Percentiles rank a stretch among this genome's conserved stretches.
phyloP scores from a whole-genome alignment of 2,113 vertebrate species.

The Todiramphus saurophagus region DNA sequence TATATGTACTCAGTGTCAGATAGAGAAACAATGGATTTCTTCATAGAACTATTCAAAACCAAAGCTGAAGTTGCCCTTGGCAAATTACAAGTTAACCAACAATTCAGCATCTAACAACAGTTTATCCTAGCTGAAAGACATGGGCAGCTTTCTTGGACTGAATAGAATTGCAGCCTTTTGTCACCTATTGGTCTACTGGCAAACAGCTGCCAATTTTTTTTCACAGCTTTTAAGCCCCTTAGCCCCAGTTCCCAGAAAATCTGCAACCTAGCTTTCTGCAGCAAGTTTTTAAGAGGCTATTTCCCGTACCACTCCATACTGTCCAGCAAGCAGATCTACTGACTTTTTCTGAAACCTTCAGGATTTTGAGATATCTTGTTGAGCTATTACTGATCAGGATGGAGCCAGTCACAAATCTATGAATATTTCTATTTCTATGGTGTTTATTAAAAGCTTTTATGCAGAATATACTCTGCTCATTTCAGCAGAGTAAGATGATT shows the following conservation, averaged over 20 bases:
- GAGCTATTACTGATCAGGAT: background rate
- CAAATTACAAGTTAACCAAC: background rate
- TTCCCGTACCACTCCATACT: background rate
- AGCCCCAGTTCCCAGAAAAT: background rate
- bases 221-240: background rate
- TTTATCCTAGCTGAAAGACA: background rate
- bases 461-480: background rate
- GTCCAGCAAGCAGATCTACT: background rate
- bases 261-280: background rate
- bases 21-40: background rate
- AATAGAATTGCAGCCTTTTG: background rate
- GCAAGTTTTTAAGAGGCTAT: background rate
- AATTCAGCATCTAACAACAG: background rate
- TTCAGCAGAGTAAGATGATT: background rate
- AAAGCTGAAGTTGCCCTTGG: background rate
- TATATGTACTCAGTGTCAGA: background rate
- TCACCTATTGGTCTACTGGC: background rate
- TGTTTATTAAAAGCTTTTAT: background rate
- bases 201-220: background rate
- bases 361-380: background rate
- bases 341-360: background rate
- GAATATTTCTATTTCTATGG: background rate
- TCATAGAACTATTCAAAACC: background rate
- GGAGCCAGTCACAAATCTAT: background rate
- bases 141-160: background rate